Evolutionary conservation across 2,888 invertebrate species (phyloP), one percentile per base, ranked within the genome.

Genomic region (Trachelus stipa): DNA sequence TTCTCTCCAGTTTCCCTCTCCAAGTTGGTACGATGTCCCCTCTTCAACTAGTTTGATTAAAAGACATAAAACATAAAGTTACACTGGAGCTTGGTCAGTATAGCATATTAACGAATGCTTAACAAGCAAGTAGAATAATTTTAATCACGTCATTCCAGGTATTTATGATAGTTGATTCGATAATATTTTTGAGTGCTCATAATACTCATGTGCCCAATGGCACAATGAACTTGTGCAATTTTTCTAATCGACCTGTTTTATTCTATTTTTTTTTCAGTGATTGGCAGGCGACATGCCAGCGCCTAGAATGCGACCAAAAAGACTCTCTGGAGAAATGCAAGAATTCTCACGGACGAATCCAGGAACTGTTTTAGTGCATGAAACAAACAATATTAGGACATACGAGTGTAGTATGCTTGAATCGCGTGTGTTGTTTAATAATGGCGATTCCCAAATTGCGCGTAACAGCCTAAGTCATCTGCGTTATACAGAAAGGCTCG

Each of bases 261-360:
- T 35, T 34, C 1, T 15, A 4, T 73, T 73, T 34, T 12, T 73
- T 79, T 86, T 86, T 23, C 81, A 88, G 88, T 88, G 84, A 87
- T 85, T 86, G 85, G 81, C 87, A 81, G 69, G 34, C 80, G 83
- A 82, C 76, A 88, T 88, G 88, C 80, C 83, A 79, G 82, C 81
- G 76, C 84, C 76, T 81, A 79, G 76, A 83, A 77, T 81, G 83
- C 79, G 81, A 83, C 79, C 80, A 78, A 79, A 80, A 85, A 82
- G 82, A 80, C 78, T 77, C 79, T 74, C 76, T 71, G 78, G 75
- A 83, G 85, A 87, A 81, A 86, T 86, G 86, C 81, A 81, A 82
- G 75, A 68, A 76, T 77, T 76, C 76, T 81, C 81, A 73, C 73
- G 74, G 35, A 74, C 76, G 76, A 77, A 75, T 71, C 76, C 69